Evolutionary conservation across 2,113 vertebrate species (phyloP).

Genomic region (Todiramphus chloris): DNA sequence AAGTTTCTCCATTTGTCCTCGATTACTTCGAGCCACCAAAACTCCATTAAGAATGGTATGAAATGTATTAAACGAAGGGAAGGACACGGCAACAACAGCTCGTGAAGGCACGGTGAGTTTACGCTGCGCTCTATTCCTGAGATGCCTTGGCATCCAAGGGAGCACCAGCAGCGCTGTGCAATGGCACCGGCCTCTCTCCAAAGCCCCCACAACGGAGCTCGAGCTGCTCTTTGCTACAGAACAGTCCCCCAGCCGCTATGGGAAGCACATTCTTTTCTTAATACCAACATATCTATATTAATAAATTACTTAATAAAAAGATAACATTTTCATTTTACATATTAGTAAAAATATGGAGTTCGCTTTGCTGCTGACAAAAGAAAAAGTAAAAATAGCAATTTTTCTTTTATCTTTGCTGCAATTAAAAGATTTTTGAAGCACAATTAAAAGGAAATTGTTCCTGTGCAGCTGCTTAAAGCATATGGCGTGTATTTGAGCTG

Average conservation of each 20-base stretch:
- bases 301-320: not conserved
- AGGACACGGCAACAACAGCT: not conserved
- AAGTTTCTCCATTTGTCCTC: constrained; percentile 4
- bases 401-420: not conserved
- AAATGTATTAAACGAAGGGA: not conserved
- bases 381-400: not conserved
- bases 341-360: not conserved
- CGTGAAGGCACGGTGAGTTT: not conserved
- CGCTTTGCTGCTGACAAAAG: not conserved
- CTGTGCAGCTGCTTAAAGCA: constrained; percentile 22
- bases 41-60: not conserved
- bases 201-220: not conserved
- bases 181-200: not conserved
- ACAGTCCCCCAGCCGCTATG: not conserved
- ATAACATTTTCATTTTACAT: not conserved
- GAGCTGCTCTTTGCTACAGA: not conserved
- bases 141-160: not conserved
- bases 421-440: not conserved
- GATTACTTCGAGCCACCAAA: not conserved
- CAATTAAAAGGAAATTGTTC: not conserved
- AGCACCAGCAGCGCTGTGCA: not conserved
- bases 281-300: not conserved
- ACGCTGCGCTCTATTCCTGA: not conserved
- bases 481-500: not conserved
- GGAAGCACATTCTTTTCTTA: not conserved